Conservation (phyloP, 2,113 vertebrate species). For the Saguinus imperator region DNA sequence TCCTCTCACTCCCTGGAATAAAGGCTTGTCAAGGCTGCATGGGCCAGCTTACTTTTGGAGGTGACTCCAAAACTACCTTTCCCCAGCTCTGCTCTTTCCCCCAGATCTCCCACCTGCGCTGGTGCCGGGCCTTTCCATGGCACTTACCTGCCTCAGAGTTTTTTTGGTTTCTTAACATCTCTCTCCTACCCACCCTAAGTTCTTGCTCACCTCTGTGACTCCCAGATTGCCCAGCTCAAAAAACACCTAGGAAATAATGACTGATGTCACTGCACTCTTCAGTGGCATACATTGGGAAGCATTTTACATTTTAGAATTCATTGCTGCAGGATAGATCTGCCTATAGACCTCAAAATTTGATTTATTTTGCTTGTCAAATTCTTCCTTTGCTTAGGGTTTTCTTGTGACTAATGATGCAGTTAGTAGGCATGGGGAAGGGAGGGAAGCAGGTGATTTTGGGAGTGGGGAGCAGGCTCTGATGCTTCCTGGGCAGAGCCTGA, state of each 20-base stretch:
- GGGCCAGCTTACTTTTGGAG: too few relatives aligned
- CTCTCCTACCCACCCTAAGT: neutral
- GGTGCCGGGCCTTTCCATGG: neutral
- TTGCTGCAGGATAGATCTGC: accelerated
- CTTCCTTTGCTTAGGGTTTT: neutral
- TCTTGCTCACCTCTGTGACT: neutral
- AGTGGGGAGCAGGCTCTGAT: neutral
- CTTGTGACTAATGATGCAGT: neutral
- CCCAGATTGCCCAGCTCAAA: neutral
- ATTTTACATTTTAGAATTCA: accelerated
- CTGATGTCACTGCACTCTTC: neutral
- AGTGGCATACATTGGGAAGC: neutral
- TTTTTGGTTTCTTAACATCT: neutral
- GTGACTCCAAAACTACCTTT: neutral
- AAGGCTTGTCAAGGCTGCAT: neutral
- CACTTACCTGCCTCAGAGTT: neutral
- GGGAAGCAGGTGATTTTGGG: neutral
- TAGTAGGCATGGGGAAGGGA: neutral
- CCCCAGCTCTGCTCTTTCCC: neutral
- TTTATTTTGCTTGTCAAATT: neutral
- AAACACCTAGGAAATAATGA: neutral
- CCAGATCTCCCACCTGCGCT: neutral
- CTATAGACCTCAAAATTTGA: neutral
- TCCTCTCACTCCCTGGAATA: neutral
- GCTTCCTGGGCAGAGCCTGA: neutral